Base-by-base conservation (phyloP, 2,113 vertebrate species). In the Scomber colias region DNA sequence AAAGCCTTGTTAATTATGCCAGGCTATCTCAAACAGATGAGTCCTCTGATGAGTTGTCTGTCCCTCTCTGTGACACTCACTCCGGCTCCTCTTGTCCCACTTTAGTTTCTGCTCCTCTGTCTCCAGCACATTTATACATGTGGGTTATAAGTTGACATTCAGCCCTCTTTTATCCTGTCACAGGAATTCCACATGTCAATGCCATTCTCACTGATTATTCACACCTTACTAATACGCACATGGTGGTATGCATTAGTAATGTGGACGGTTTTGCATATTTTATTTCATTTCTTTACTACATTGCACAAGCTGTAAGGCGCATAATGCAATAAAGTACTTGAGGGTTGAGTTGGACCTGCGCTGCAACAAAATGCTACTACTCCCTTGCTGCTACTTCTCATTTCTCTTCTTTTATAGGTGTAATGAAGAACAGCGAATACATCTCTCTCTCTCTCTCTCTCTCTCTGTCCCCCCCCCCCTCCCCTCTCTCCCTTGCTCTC, bases 361-460 rank as follows among this genome's bases (percentile, higher is more conserved):
- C 78, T 67, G 66, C 71, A 84, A 76, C 79, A 84, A 79, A 86
- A 86, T 50, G 62, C 70, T 81, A 54, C 75, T 45, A 67, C 71
- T 86, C 81, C 77, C 72, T 71, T 2, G 68, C 86, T 83, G 83
- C 89, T 80, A 87, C 87, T 86, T 90, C 84, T 86, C 74, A 86
- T 92, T 89, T 87, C 81, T 79, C 84, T 87, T 76, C 79, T 79
- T 89, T 90, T 91, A 91, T 90, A 88, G 84, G 79, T 85, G 91
- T 93, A 93, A 92, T 90, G 88, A 92, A 92, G 89, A 91, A 87
- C 81, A 89, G 74, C 61, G 31, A 86, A 89, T 65, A 83, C 75
- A 68, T 77, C 83, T 90, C 89, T 75, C 53, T 35, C 66, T 31
- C 66, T 66, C 64, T 30, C 64, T 24, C 17, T 24, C 35, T 35